A percentile compares a stretch with the other conserved stretches of the same genome.
Evolutionary conservation across 2,888 invertebrate genomes (phyloP).

Genomic region (Saturnia pavonia): DNA sequence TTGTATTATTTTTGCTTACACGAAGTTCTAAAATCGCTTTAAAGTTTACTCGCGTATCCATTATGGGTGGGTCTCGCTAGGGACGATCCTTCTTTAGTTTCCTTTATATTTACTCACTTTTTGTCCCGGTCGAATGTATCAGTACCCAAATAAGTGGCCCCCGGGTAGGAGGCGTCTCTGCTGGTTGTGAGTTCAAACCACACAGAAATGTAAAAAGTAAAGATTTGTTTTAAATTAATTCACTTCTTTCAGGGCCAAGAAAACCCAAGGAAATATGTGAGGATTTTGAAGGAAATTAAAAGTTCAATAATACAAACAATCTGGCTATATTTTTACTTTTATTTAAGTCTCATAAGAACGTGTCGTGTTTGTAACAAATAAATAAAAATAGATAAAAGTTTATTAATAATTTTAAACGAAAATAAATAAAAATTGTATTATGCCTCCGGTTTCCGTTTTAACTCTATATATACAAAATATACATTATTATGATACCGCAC

Average conservation of each 20-base stretch:
- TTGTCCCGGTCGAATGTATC: too few relatives aligned
- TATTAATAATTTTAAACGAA: conserved; percentile 35
- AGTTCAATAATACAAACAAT: conserved; percentile 33
- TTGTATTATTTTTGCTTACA: too few relatives aligned
- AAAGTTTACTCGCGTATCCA: too few relatives aligned
- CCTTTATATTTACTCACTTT: too few relatives aligned
- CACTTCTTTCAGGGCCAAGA: conserved; percentile 54
- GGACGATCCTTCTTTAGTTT: too few relatives aligned
- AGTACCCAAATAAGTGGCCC: too few relatives aligned
- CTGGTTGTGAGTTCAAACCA: too few relatives aligned
- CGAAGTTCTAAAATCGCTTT: too few relatives aligned
- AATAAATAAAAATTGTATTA: conserved; percentile 64
- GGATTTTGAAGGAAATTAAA: conserved; percentile 12
- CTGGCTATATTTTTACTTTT: conserved; percentile 42
- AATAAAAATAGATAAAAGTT: conserved; percentile 54
- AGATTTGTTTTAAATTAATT: background rate
- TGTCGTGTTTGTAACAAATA: conserved; percentile 33
- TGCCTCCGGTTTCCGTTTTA: conserved; percentile 66
- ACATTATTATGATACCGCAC: conserved; percentile 29
- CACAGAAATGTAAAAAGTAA: too few relatives aligned
- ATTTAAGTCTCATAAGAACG: conserved; percentile 56
- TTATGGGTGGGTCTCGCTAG: too few relatives aligned
- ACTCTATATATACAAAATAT: conserved; percentile 75
- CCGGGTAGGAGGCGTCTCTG: too few relatives aligned
- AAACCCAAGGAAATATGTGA: conserved; percentile 35